These are phyloP conservation scores for Craseonycteris thonglongyai DNA, from an alignment of 2,113 vertebrate genomes.

Conservation along the genomic window DNA sequence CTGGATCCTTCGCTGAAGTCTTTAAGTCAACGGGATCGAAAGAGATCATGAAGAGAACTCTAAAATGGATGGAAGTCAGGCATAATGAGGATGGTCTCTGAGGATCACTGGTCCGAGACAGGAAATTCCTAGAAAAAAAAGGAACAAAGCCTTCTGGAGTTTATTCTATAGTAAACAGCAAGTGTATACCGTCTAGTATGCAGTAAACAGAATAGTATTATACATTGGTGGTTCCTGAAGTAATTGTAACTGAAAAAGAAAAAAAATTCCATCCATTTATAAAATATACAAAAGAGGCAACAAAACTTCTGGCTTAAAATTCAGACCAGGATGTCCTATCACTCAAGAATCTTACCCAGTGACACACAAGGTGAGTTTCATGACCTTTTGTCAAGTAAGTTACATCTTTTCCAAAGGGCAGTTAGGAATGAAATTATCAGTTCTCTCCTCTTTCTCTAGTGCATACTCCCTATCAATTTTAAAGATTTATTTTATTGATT, in stretches of 20 bases:
- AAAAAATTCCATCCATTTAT: neutral
- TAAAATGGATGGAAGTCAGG: neutral
- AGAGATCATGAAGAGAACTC: neutral
- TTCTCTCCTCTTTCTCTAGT: neutral
- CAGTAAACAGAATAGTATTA: neutral
- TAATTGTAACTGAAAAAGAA: neutral
- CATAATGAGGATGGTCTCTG: neutral
- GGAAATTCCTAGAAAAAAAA: neutral
- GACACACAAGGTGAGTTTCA: neutral
- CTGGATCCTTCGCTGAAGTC: neutral
- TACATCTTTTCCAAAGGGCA: neutral
- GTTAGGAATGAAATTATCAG: neutral
- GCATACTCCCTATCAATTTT: neutral
- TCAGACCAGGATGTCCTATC: neutral
- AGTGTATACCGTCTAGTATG: neutral
- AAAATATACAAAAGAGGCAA: neutral
- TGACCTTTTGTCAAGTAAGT: neutral
- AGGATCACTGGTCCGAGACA: neutral
- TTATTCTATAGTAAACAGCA: neutral
- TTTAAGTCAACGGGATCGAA: neutral
- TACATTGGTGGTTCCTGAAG: neutral
- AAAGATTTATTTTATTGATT: no score
- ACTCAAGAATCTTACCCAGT: neutral
- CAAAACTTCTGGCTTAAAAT: slow-evolving; percentile 12
- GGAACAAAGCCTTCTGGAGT: neutral